These are phyloP conservation scores for Parasteatoda lunata DNA, from an alignment of 2,888 invertebrate genomes.

Conservation along the genomic window DNA sequence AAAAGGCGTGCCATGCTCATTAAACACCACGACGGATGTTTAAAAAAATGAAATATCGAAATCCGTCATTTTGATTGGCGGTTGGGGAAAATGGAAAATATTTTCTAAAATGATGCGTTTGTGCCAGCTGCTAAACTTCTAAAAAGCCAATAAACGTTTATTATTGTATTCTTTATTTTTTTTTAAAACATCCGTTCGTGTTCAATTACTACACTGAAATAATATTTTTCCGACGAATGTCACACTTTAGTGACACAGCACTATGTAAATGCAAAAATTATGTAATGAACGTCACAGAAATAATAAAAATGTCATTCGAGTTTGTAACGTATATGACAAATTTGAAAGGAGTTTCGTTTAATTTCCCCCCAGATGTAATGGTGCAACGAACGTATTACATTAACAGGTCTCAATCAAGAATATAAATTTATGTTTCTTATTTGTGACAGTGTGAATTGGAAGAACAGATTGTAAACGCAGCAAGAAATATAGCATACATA, in stretches of 20 bases:
- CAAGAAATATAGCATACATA: too few species aligned
- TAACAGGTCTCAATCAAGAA: neutral
- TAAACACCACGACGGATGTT: constrained; percentile 58
- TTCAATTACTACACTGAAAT: constrained; percentile 6
- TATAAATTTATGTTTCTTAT: neutral
- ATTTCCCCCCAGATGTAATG: constrained; percentile 42
- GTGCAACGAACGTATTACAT: neutral
- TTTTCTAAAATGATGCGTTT: constrained; percentile 52
- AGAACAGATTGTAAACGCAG: too few species aligned
- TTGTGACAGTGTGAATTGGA: too few species aligned
- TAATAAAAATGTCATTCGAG: constrained; percentile 20
- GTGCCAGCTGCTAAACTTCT: constrained; percentile 50
- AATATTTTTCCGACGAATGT: constrained; percentile 20
- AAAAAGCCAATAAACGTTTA: constrained; percentile 57
- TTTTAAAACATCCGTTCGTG: constrained; percentile 41
- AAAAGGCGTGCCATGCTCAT: constrained; percentile 63
- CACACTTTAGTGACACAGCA: constrained; percentile 51
- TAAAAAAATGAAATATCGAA: constrained; percentile 29
- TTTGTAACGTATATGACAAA: constrained; percentile 19
- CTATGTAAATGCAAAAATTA: constrained; percentile 43
- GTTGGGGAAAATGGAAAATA: constrained; percentile 23
- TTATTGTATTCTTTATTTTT: neutral
- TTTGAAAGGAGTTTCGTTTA: constrained; percentile 51
- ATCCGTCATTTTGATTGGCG: constrained; percentile 52
- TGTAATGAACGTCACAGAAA: constrained; percentile 25